Evolutionary conservation across 2,888 invertebrate species (phyloP), one percentile per base, ranked within the genome.

Genomic region (Diarsia brunnea): DNA sequence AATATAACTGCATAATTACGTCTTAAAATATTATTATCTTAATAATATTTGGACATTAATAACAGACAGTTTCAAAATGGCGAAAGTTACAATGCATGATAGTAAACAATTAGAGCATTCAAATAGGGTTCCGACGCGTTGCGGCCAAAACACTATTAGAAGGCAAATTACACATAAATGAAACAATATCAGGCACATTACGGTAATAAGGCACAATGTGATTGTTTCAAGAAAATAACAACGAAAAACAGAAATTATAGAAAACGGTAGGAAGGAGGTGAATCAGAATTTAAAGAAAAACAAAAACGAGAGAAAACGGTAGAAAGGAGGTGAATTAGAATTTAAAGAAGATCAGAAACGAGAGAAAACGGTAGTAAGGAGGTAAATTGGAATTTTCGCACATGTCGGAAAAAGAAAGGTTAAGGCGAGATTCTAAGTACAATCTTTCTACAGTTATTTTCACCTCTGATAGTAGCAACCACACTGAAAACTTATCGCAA

Each of bases 131-230:
- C 45, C 89, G 85, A 87, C 49, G 1, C 58, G 12, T 38, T 24
- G 27, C 27, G 70, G 67, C 78, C 88, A 87, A 90, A 95, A 94
- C 92, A 90, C 68, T 86, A 90, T 82, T 89, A 91, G 92, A 87
- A 94, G 92, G 91, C 90, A 73, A 85, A 78, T 16, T 58, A 88
- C 78, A 80, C 85, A 85, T 68, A 84, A 72, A 86, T 86, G 88
- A 90, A 91, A 92, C 88, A 90, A 90, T 79, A 80, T 90, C 89
- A 94, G 95, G 95, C 95, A 95, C 94, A 92, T 93, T 81, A 86
- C 88, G 90, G 86, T 84, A 88, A 94, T 84, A 96, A 96, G 96
- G 96, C 95, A 96, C 96, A 85, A 91, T 82, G 94, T 93, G 93
- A 92, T 91, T 89, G 88, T 91, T 91, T 87, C 89, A 75, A 66